phyloP scores from a whole-genome alignment of 2,113 vertebrate genomes.

The Plotosus lineatus region DNA sequence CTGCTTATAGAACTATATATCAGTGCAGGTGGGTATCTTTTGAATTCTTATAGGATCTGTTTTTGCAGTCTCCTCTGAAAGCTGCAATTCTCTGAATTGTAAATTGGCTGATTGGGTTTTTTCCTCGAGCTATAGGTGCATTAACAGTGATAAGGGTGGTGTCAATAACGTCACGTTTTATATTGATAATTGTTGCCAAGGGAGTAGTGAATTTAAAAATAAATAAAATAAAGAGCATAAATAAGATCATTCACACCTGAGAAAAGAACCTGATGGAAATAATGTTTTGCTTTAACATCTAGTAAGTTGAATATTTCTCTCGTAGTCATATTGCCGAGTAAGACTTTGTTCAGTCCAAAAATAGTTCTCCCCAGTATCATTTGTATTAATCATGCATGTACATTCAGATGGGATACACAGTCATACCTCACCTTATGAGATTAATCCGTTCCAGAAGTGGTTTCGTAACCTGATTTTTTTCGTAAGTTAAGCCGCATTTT shows the following conservation, averaged over 20 bases:
- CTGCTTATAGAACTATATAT: not conserved
- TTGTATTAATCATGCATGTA: not conserved
- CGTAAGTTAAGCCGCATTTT: too few species aligned
- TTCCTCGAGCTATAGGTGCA: not conserved
- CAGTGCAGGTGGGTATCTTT: not conserved
- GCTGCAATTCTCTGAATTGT: not conserved
- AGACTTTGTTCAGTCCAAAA: not conserved
- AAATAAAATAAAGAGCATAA: not conserved
- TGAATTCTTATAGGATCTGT: not conserved
- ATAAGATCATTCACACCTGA: not conserved
- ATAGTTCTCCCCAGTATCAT: not conserved
- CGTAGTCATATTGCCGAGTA: not conserved
- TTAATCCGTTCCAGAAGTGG: too few species aligned
- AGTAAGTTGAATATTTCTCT: too few species aligned
- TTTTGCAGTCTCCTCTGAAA: not conserved
- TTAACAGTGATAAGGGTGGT: not conserved
- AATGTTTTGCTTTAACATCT: not conserved
- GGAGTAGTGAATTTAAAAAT: not conserved
- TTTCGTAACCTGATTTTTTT: too few species aligned
- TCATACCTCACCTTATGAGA: too few species aligned
- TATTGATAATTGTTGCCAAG: not conserved
- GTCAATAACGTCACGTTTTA: not conserved
- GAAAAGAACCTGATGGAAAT: not conserved
- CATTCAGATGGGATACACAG: not conserved
- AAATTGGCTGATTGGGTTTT: not conserved